Percentiles rank a stretch among this genome's conserved stretches.
Conservation (phyloP, 2,113 vertebrate species). For the Anolis carolinensis region DNA sequence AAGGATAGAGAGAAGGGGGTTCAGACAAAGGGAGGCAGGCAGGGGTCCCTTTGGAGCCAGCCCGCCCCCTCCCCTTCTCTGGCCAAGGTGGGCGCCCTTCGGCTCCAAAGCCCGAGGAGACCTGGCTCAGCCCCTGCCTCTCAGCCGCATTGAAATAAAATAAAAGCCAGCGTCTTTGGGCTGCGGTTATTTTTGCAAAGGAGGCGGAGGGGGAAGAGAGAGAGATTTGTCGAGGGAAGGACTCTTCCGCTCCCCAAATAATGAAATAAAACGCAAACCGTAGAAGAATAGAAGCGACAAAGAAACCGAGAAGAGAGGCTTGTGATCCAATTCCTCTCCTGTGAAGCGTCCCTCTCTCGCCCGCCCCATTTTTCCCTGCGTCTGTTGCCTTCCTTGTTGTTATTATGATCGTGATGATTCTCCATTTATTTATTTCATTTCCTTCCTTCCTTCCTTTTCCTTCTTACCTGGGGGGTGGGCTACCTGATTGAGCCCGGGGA, state of each 20-base stretch:
- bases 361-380: slow-evolving; percentile 33
- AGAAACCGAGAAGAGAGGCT: background rate
- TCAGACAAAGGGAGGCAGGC: too few species aligned
- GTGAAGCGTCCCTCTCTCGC: slow-evolving; percentile 44
- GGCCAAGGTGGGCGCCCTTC: slow-evolving; percentile 77
- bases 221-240: background rate
- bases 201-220: slow-evolving; percentile 33
- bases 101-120: slow-evolving; percentile 62
- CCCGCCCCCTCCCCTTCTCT: slow-evolving; percentile 85
- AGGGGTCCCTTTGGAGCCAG: too few species aligned
- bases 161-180: background rate
- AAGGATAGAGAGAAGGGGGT: too few species aligned
- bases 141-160: too few species aligned
- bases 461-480: slow-evolving; percentile 79
- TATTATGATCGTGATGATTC: too few species aligned
- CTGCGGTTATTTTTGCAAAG: background rate
- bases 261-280: slow-evolving; percentile 5
- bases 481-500: slow-evolving; percentile 83
- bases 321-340: slow-evolving; percentile 16
- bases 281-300: background rate
- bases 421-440: slow-evolving; percentile 45
- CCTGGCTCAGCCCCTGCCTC: too few species aligned
- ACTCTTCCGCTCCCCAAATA: slow-evolving; percentile 31
- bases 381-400: background rate
- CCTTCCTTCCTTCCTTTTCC: slow-evolving; percentile 64